These are phyloP conservation scores for Desoria tigrina DNA, from an alignment of 2,888 invertebrate genomes.

Conservation along the genomic window DNA sequence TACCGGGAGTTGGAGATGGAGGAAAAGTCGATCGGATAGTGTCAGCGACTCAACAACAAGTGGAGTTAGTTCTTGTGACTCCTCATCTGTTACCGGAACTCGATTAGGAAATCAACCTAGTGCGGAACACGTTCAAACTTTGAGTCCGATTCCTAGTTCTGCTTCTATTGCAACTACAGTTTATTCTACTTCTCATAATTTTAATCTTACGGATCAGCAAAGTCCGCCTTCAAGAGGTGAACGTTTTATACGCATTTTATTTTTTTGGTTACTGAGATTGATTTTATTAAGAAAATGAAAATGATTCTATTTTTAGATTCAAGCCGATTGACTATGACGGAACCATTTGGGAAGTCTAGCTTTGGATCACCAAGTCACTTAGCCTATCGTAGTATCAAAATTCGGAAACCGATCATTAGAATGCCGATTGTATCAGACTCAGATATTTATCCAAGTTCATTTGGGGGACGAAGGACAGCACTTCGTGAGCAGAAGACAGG, in stretches of 20 bases:
- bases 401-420: conserved; percentile 46
- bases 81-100: conserved; percentile 56
- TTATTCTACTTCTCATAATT: background rate
- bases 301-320: conserved; percentile 39
- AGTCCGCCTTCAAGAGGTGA: conserved; percentile 49
- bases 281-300: no score
- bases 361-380: conserved; percentile 16
- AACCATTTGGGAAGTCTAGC: conserved; percentile 39
- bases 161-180: conserved; percentile 58
- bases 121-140: conserved; percentile 69
- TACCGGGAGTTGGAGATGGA: conserved; percentile 39
- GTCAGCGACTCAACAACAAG: conserved; percentile 76
- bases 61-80: conserved; percentile 80
- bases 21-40: conserved; percentile 59
- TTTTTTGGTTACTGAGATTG: conserved; percentile 12
- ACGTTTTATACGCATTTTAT: background rate
- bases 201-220: conserved; percentile 1
- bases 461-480: conserved; percentile 18
- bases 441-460: conserved; percentile 39
- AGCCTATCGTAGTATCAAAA: conserved; percentile 43
- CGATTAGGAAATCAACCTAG: background rate
- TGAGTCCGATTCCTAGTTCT: conserved; percentile 87
- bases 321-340: conserved; percentile 46
- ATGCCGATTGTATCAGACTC: conserved; percentile 47
- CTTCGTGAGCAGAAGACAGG: conserved; percentile 41